Conservation (phyloP, 2,888 invertebrate genomes). For the Agrochola circellaris region DNA sequence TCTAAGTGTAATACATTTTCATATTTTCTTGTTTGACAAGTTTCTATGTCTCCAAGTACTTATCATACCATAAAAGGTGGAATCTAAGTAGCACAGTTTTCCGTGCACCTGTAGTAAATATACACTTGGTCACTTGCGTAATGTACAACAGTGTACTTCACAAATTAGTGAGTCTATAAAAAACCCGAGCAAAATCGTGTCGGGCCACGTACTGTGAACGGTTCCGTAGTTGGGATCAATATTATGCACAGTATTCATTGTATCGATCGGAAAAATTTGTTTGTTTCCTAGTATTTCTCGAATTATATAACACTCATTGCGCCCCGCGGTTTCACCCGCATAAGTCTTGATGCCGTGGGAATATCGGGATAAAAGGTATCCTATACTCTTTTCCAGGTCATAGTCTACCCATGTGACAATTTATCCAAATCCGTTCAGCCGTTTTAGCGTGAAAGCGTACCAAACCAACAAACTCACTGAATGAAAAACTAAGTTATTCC, state of each 20-base stretch:
- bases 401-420: too few species aligned
- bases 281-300: not conserved
- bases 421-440: too few species aligned
- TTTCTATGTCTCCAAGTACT: slow-evolving; percentile 37
- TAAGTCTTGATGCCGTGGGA: too few species aligned
- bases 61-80: slow-evolving; percentile 35
- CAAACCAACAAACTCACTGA: too few species aligned
- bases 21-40: slow-evolving; percentile 21
- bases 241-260: not conserved
- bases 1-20: slow-evolving; percentile 14
- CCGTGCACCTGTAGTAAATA: slow-evolving; percentile 11
- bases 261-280: not conserved
- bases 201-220: not conserved
- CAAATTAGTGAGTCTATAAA: slow-evolving; percentile 65
- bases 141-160: slow-evolving; percentile 39
- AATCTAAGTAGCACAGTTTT: slow-evolving; percentile 26
- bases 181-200: not conserved
- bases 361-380: too few species aligned
- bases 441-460: too few species aligned
- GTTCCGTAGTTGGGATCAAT: not conserved
- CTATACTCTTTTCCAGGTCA: too few species aligned
- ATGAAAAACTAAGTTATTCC: not conserved
- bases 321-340: too few species aligned
- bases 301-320: too few species aligned
- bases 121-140: slow-evolving; percentile 17